Base-by-base conservation (phyloP, 1,140 invertebrate genomes). In the Drosophila virilis region DNA sequence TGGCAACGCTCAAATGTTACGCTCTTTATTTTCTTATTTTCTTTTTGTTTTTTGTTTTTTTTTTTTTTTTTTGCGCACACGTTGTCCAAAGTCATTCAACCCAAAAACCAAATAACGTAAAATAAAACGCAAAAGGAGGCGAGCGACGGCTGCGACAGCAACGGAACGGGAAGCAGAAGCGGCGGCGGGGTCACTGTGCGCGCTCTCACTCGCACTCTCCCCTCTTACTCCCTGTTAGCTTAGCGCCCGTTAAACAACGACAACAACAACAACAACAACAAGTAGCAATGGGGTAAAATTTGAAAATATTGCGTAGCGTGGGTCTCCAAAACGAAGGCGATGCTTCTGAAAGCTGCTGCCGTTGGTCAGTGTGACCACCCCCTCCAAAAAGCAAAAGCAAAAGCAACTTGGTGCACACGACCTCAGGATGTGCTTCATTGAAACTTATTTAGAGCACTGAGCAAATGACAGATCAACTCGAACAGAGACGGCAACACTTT, bases 1-100 rank as follows among this genome's bases (percentile, higher is more conserved):
- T 62, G 60, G 60, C 54, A 17, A 35, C 59, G 52, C 74, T 64
- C 70, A 35, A 83, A 72, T 58, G 67, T 82, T 78, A 74, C 75
- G 77, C 75, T 80, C 75, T 61, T 80, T 83, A 74, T 72, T 72
- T 74, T 74, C 65, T 81, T 81, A 51, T 61, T 82, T 82, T 74
- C 66, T 84, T 79, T 64, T 50, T 64, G 66, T 68, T 84, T 79
- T 64, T 50, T 64, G 66, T 68, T 58, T 67, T 42, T 62, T 2
- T 69, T 15, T 66, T 72, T 67, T 67, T 64, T 71, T 68, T 71
- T 77, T 72, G 59, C 69, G 65, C 70, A 83, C 68, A 81, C 69
- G 77, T 80, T 79, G 51, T 70, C 65, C 83, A 86, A 77, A 86
- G 83, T 86, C 83, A 88, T 86, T 86, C 83, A 86, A 86, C 83